A percentile compares a stretch with the other conserved stretches of the same genome.
Conservation (phyloP, 2,888 invertebrate genomes). For the Erebia epiphron region DNA sequence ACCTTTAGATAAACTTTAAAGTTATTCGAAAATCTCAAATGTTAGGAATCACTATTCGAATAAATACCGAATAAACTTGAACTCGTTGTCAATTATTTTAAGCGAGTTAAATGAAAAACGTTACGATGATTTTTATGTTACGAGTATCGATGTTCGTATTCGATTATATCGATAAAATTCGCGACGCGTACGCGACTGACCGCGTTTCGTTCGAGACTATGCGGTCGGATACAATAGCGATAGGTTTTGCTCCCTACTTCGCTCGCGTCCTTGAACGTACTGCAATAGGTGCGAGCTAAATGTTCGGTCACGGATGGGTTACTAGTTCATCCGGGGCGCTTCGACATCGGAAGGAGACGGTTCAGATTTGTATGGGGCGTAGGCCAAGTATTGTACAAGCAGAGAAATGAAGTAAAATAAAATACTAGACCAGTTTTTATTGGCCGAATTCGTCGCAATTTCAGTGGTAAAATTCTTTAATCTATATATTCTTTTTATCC, state of each 20-base stretch:
- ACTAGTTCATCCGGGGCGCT: conserved; percentile 24
- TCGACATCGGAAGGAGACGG: conserved; percentile 3
- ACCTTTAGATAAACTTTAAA: conserved; percentile 31
- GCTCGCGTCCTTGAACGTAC: conserved; percentile 39
- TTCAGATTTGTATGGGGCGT: too few species aligned
- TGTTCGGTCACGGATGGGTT: conserved; percentile 24
- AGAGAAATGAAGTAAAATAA: too few species aligned
- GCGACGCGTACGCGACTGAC: conserved; percentile 21
- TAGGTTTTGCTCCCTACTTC: conserved; percentile 26
- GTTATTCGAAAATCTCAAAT: conserved; percentile 18
- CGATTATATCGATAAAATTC: conserved; percentile 11
- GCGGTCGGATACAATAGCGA: conserved; percentile 1
- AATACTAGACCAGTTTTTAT: too few species aligned
- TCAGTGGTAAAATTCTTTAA: too few species aligned
- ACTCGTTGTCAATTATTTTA: background rate
- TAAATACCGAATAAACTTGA: background rate
- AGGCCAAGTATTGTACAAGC: too few species aligned
- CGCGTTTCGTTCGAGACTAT: conserved; percentile 29
- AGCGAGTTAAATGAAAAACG: background rate
- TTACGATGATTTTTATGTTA: conserved; percentile 14
- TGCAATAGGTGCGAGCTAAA: conserved; percentile 15
- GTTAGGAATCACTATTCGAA: conserved; percentile 24
- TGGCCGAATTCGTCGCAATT: too few species aligned
- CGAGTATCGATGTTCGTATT: conserved; percentile 26
- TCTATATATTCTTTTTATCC: too few species aligned